Conservation (phyloP, 2,888 invertebrate species). For the Pachliopta kotzebuea region DNA sequence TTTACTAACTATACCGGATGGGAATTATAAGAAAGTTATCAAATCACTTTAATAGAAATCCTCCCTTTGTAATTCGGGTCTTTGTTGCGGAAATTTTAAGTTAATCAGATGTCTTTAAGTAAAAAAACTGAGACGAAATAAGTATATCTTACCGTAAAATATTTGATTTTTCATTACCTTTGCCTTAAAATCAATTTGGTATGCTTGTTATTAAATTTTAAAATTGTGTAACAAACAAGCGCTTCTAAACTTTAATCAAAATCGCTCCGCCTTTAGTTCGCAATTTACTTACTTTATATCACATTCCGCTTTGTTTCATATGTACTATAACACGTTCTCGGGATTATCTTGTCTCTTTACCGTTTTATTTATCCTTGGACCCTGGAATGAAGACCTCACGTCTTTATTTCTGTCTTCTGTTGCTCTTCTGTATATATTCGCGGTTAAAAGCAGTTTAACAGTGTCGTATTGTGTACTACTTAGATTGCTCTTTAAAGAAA, state of each 20-base stretch:
- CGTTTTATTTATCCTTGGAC: not conserved
- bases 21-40: no score
- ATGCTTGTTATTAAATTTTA: not conserved
- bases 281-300: not conserved
- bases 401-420: not conserved
- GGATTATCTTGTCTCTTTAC: not conserved
- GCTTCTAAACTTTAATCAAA: not conserved
- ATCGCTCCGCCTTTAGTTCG: not conserved
- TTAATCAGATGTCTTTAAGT: no score
- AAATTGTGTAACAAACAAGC: not conserved
- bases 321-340: not conserved
- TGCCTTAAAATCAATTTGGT: not conserved
- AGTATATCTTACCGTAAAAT: no score
- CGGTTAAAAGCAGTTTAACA: not conserved
- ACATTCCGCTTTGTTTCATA: slow-evolving; percentile 2
- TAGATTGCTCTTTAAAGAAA: no score
- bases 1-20: no score
- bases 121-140: no score
- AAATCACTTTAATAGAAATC: no score
- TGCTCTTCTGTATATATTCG: not conserved
- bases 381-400: not conserved
- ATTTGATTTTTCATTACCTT: not conserved
- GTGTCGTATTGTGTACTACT: not conserved
- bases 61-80: no score
- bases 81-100: no score